Evolutionary conservation across 2,797 vertebrate species (phyloP).

Genomic region (Cuniculus paca): DNA sequence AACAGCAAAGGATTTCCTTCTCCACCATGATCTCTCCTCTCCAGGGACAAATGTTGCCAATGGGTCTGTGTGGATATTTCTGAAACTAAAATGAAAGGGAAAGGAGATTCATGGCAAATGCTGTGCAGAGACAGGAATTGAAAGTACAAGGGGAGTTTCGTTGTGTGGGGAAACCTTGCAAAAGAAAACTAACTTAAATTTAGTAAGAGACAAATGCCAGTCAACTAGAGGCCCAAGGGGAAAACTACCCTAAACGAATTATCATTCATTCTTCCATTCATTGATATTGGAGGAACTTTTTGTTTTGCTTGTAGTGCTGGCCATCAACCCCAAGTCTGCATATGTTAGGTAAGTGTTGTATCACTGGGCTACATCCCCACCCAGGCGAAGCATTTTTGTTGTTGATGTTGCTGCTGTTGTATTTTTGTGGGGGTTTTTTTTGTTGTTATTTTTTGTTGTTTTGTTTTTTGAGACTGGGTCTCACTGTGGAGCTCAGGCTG

Average conservation of each 20-base stretch:
- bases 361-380: not conserved
- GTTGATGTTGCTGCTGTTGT: no score
- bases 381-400: not conserved
- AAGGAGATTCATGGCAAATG: slow-evolving; percentile 62
- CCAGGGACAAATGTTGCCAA: not conserved
- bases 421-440: no score
- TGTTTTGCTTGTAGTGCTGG: not conserved
- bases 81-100: slow-evolving; percentile 73
- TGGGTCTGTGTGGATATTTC: not conserved
- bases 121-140: slow-evolving; percentile 62
- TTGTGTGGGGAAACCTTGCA: slow-evolving; percentile 26
- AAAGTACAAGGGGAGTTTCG: slow-evolving; percentile 63
- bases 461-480: no score
- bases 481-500: no score
- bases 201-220: not conserved
- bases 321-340: not conserved
- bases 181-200: slow-evolving; percentile 69
- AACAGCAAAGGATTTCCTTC: not conserved
- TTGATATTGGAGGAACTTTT: not conserved
- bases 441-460: no score
- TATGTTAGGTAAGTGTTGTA: no score
- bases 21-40: not conserved
- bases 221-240: not conserved
- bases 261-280: not conserved
- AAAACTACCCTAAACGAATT: not conserved